Conservation (phyloP, 2,888 invertebrate species). For the Mimachlamys varia region DNA sequence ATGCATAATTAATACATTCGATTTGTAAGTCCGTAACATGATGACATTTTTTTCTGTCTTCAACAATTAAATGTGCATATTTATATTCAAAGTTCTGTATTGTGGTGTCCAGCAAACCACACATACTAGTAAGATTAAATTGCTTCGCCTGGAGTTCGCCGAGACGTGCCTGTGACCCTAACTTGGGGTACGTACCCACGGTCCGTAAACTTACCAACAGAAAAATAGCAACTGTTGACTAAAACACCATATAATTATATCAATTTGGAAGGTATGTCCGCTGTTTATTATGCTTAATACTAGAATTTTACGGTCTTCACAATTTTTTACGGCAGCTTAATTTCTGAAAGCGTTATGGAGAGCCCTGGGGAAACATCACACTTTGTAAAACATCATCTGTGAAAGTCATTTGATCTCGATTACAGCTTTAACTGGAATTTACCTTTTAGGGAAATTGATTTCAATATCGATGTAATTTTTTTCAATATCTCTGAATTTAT, state of each 20-base stretch:
- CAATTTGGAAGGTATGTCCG: neutral
- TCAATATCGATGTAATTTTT: neutral
- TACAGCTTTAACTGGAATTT: neutral
- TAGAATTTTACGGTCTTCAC: conserved; percentile 17
- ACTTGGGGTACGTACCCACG: neutral
- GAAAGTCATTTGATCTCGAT: neutral
- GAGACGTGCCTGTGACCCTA: neutral
- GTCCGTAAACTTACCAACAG: neutral
- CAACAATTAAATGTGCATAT: no score
- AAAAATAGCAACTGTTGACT: neutral
- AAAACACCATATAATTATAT: conserved; percentile 3
- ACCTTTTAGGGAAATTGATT: neutral
- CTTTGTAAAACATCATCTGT: neutral
- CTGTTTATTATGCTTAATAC: neutral
- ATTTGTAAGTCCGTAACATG: no score
- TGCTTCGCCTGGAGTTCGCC: neutral
- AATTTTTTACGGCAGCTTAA: neutral
- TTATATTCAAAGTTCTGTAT: no score
- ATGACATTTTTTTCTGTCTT: no score
- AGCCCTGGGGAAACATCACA: neutral
- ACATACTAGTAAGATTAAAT: no score
- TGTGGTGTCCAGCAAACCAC: no score
- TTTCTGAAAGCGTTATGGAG: conserved; percentile 1
- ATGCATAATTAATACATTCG: no score
- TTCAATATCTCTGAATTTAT: neutral